Percentiles rank a stretch among this genome's conserved stretches.
These are phyloP conservation scores for Magallana ariakensis DNA, from an alignment of 1,140 invertebrate species.

Conservation along the genomic window DNA sequence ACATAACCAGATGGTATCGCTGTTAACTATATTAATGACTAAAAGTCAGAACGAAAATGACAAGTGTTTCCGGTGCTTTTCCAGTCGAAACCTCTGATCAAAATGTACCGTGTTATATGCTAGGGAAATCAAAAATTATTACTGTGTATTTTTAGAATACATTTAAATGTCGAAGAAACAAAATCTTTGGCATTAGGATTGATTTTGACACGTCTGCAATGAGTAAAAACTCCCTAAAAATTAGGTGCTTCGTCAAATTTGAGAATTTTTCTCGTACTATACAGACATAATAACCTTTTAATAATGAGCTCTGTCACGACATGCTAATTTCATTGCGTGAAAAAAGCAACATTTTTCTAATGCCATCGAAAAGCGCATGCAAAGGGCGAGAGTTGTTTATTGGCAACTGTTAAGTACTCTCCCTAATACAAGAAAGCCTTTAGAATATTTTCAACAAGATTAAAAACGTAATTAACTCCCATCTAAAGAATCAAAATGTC, in stretches of 20 bases:
- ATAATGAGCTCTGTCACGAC: background rate
- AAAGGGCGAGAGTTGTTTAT: no score
- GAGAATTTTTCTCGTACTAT: background rate
- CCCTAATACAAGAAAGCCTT: no score
- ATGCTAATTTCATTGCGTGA: background rate
- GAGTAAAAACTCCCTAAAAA: background rate
- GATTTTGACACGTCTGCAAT: background rate
- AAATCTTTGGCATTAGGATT: background rate
- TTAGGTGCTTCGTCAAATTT: background rate
- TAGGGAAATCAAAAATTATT: background rate
- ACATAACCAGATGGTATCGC: background rate
- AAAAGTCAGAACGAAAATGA: background rate
- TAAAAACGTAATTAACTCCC: no score
- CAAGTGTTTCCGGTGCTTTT: slow-evolving; percentile 17
- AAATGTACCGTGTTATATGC: background rate
- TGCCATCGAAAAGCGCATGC: no score
- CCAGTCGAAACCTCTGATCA: background rate
- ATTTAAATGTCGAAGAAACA: background rate
- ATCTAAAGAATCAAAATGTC: no score
- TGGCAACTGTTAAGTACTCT: no score
- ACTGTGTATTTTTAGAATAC: background rate
- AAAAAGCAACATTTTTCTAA: background rate
- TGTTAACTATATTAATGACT: background rate
- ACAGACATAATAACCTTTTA: background rate
- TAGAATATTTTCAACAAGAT: no score